Evolutionary conservation across 2,113 vertebrate species (phyloP).

Genomic region (Osmerus mordax): DNA sequence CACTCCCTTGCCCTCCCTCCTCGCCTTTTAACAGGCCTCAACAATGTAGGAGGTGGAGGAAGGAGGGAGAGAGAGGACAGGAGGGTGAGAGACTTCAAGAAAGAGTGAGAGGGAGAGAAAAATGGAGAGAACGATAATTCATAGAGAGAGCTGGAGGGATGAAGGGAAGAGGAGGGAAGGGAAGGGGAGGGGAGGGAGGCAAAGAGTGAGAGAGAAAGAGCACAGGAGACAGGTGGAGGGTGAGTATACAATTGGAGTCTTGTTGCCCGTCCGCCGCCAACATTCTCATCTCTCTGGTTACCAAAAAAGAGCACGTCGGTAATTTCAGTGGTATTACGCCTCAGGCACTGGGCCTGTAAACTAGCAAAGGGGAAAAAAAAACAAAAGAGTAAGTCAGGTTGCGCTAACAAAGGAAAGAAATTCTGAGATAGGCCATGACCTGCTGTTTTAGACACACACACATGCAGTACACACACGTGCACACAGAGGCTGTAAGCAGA

Average conservation of each 20-base stretch:
- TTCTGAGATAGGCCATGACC: conserved; percentile 25
- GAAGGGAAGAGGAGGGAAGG: background rate
- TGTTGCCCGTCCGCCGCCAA: conserved; percentile 43
- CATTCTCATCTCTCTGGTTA: conserved; percentile 49
- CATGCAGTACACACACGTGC: conserved; percentile 1
- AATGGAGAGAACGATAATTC: conserved; percentile 30
- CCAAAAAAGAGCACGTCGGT: conserved; percentile 41
- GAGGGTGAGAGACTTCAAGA: background rate
- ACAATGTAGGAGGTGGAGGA: background rate
- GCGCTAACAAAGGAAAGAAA: conserved; percentile 22
- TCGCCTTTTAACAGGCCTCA: conserved; percentile 1
- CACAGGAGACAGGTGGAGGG: background rate
- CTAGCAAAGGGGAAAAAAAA: conserved; percentile 24
- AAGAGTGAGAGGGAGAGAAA: conserved; percentile 3
- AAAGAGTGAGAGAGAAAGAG: background rate
- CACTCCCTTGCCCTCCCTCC: background rate
- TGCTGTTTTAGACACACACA: background rate
- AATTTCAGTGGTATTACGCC: conserved; percentile 56
- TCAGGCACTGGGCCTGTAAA: conserved; percentile 37
- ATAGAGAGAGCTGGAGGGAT: conserved; percentile 35
- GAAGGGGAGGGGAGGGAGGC: background rate
- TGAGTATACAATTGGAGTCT: conserved; percentile 40
- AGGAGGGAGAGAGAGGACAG: background rate
- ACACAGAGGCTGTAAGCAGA: background rate
- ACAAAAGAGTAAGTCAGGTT: conserved; percentile 31